A percentile compares a stretch with the other conserved stretches of the same genome.
Conservation (phyloP, 2,888 invertebrate genomes). For the Dioctria linearis region DNA sequence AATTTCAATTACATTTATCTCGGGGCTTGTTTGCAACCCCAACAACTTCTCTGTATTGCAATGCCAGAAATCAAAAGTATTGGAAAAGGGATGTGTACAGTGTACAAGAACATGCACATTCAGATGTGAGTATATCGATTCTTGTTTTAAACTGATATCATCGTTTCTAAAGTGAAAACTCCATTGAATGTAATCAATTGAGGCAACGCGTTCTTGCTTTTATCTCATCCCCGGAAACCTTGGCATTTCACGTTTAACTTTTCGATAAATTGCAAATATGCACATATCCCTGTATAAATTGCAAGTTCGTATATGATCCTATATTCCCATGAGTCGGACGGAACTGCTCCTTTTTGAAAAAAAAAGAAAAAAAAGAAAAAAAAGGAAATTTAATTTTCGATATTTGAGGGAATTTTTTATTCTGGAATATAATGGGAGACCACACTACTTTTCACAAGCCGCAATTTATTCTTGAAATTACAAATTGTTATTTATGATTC, state of each 20-base stretch:
- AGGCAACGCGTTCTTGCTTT: neutral
- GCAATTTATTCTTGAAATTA: constrained; percentile 38
- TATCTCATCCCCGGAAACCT: neutral
- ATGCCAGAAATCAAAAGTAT: neutral
- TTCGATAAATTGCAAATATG: constrained; percentile 13
- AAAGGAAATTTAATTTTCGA: constrained; percentile 35
- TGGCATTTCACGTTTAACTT: constrained; percentile 9
- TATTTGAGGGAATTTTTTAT: constrained; percentile 31
- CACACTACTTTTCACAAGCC: neutral
- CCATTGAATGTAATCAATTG: constrained; percentile 31
- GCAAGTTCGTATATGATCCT: constrained; percentile 30
- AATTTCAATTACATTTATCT: constrained; percentile 45
- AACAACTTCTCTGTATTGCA: neutral
- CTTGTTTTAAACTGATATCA: constrained; percentile 24
- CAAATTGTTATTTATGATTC: constrained; percentile 31
- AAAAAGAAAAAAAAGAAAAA: too few relatives aligned
- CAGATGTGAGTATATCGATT: neutral
- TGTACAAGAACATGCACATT: too few relatives aligned
- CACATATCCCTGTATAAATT: constrained; percentile 35
- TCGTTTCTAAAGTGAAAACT: neutral
- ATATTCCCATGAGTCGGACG: constrained; percentile 3
- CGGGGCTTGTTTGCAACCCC: constrained; percentile 27
- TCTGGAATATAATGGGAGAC: constrained; percentile 5
- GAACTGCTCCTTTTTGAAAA: neutral
- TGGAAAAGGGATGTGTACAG: neutral